Evolutionary conservation across 1,140 invertebrate species (phyloP), one percentile per base, ranked within the genome.

Genomic region (Formica exsecta): DNA sequence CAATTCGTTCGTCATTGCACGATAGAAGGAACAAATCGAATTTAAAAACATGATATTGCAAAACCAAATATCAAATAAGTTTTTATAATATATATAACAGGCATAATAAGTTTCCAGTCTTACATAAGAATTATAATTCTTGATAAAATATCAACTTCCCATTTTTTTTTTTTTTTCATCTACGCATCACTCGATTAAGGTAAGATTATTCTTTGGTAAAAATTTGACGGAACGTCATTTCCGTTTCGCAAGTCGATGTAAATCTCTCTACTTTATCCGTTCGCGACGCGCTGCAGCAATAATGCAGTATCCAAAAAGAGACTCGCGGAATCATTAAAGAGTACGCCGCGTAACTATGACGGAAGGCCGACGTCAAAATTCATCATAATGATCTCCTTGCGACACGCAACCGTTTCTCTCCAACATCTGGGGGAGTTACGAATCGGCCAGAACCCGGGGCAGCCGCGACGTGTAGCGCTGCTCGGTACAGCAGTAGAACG

Each of bases 401-500:
- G 48, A 81, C 85, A 59, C 64, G 68, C 38, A 62, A 54, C 25
- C 65, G 66, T 70, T 59, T 54, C 54, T 59, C 66, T 59, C 36
- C 77, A 38, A 64, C 68, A 75, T 86, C 57, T 57, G 32, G 85
- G 75, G 77, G 54, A 16, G 64, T 86, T 89, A 87, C 73, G 85
- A 87, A 87, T 89, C 85, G 89, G 32, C 32, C 70, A 76, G 85
- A 74, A 76, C 77, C 41, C 73, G 54, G 38, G 44, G 85, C 87
- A 74, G 44, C 38, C 65, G 54, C 87, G 79, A 74, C 68, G 85
- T 70, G 84, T 88, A 86, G 54, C 61, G 44, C 86, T 83, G 74
- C 86, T 87, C 86, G 32, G 16, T 61, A 86, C 76, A 81, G 75
- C 13, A 66, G 85, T 85, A 90, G 86, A 89, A 90, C 86, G 86